A percentile compares a stretch with the other conserved stretches of the same genome.
These are phyloP conservation scores for Ptychodera flava DNA, from an alignment of 35 echinoderm and acorn worm genomes.

Conservation along the genomic window DNA sequence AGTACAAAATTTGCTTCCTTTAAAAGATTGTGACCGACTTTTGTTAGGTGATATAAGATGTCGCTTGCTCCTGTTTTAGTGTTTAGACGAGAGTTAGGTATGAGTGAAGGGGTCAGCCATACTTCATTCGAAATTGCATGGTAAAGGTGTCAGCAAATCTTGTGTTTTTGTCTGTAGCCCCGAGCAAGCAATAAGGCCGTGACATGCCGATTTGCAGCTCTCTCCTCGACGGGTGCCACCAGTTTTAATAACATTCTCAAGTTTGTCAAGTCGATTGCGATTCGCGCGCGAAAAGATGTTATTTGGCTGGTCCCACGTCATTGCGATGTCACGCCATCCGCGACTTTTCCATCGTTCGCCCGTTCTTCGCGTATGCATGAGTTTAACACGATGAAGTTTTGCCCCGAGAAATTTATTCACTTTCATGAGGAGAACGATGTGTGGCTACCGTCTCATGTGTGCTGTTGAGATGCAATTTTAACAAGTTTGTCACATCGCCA, in stretches of 20 bases:
- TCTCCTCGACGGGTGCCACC: not conserved
- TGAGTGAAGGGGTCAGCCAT: too few relatives aligned
- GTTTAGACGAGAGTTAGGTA: too few relatives aligned
- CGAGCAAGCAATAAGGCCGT: not conserved
- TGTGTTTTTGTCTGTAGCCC: too few relatives aligned
- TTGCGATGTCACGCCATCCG: not conserved
- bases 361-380: not conserved
- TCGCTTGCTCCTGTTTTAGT: too few relatives aligned
- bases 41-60: too few relatives aligned
- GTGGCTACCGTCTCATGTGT: not conserved
- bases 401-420: not conserved
- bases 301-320: not conserved
- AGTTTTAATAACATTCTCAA: not conserved
- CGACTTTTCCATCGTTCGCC: not conserved
- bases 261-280: not conserved
- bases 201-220: not conserved
- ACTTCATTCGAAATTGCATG: too few relatives aligned
- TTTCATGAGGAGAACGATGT: not conserved
- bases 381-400: not conserved
- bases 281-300: not conserved
- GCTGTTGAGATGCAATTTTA: not conserved
- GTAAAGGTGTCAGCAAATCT: too few relatives aligned
- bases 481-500: not conserved
- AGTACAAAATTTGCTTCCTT: too few relatives aligned
- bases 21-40: too few relatives aligned